phyloP scores from a whole-genome alignment of 1,140 invertebrate genomes.

The Dendroctonus valens region DNA sequence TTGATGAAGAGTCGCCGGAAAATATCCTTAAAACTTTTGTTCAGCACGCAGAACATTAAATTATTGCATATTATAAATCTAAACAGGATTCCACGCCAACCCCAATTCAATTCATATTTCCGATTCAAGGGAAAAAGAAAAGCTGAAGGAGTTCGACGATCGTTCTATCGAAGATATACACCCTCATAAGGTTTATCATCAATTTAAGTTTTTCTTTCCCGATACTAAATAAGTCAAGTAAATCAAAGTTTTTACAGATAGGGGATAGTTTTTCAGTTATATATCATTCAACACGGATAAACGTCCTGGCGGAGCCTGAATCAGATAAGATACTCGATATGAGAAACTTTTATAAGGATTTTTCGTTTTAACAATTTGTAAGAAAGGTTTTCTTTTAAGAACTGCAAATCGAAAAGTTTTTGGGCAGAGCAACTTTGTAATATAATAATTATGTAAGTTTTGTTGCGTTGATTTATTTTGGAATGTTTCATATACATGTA shows the following conservation, averaged over 20 bases:
- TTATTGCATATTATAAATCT: no score
- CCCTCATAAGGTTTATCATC: constrained; percentile 30
- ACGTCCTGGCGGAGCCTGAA: constrained; percentile 9
- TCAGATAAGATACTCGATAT: constrained; percentile 20
- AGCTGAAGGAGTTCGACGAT: constrained; percentile 4
- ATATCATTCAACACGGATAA: constrained; percentile 27
- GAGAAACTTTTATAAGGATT: constrained; percentile 1
- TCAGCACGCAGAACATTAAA: no score
- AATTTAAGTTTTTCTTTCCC: constrained; percentile 22
- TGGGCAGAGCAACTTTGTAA: no score
- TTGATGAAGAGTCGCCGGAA: no score
- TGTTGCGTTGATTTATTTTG: no score
- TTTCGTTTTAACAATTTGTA: no score
- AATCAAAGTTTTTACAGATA: constrained; percentile 32
- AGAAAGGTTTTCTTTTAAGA: no score
- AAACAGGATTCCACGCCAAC: no score
- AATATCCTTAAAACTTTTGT: no score
- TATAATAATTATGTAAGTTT: no score
- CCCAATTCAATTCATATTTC: neutral
- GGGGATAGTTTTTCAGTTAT: constrained; percentile 21
- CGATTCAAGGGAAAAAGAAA: neutral
- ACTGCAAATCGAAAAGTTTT: no score
- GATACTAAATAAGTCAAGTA: constrained; percentile 31
- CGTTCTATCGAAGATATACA: constrained; percentile 16
- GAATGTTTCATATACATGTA: no score